phyloP scores from a whole-genome alignment of 2,113 vertebrate genomes.

The Apistogramma diplotaenia region DNA sequence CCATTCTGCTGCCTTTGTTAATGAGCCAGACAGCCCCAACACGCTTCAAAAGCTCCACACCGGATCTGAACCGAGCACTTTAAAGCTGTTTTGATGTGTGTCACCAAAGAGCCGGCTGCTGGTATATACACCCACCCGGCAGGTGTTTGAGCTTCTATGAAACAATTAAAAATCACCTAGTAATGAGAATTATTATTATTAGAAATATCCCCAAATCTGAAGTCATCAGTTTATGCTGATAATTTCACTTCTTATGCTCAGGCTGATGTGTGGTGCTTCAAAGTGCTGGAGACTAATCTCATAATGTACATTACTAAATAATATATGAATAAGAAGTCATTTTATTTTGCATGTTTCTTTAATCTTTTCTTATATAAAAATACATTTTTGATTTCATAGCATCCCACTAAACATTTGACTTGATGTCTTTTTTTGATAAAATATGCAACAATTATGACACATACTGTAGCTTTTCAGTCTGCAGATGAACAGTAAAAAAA shows the following conservation, averaged over 20 bases:
- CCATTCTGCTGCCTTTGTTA: slow-evolving; percentile 35
- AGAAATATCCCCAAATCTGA: neutral
- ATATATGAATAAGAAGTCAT: neutral
- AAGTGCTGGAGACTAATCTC: neutral
- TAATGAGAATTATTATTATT: too few species aligned
- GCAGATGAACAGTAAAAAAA: neutral
- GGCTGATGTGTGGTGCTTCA: neutral
- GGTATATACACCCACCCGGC: neutral
- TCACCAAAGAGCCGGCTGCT: neutral
- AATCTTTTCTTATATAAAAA: neutral
- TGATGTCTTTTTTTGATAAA: neutral
- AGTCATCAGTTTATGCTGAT: neutral
- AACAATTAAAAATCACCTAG: neutral
- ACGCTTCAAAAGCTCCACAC: neutral
- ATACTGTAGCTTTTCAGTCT: neutral
- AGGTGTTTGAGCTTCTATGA: neutral
- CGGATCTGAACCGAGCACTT: slow-evolving; percentile 4
- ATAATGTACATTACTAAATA: neutral
- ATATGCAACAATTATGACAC: neutral
- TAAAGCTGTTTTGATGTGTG: neutral
- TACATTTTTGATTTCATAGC: neutral
- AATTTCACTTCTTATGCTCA: neutral
- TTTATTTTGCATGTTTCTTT: neutral
- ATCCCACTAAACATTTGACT: neutral
- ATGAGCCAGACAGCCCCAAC: slow-evolving; percentile 42